phyloP scores from a whole-genome alignment of 2,797 vertebrate genomes.

The Platalea minor region DNA sequence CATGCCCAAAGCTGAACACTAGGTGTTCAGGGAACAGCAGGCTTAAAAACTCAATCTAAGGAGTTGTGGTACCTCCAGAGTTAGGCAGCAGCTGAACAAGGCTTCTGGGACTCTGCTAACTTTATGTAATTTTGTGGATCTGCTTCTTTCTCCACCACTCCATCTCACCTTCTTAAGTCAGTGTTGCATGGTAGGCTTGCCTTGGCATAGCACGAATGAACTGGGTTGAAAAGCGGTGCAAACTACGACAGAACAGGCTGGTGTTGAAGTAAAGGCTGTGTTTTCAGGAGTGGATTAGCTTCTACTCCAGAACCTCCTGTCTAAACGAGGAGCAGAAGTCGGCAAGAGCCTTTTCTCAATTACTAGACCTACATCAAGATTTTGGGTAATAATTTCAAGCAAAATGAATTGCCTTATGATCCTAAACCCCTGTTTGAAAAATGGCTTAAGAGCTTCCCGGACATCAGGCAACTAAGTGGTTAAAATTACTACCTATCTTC shows the following conservation, averaged over 20 bases:
- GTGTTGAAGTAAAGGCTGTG: not conserved
- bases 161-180: no score
- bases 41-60: not conserved
- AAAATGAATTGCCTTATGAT: not conserved
- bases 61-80: not conserved
- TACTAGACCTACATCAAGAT: not conserved
- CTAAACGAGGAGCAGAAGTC: not conserved
- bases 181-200: not conserved
- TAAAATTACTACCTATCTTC: not conserved
- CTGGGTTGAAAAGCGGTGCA: not conserved
- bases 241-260: not conserved
- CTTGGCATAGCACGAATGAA: not conserved
- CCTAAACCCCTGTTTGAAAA: not conserved
- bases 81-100: not conserved
- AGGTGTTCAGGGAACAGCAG: not conserved
- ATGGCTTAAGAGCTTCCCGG: not conserved
- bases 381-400: not conserved
- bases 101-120: not conserved
- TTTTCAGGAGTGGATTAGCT: not conserved
- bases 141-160: not conserved
- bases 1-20: not conserved
- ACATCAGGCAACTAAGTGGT: not conserved
- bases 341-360: not conserved
- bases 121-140: not conserved
- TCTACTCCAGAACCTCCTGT: not conserved